Evolutionary conservation across 2,888 invertebrate genomes (phyloP), one percentile per base, ranked within the genome.

Genomic region (Heliconius aoede): DNA sequence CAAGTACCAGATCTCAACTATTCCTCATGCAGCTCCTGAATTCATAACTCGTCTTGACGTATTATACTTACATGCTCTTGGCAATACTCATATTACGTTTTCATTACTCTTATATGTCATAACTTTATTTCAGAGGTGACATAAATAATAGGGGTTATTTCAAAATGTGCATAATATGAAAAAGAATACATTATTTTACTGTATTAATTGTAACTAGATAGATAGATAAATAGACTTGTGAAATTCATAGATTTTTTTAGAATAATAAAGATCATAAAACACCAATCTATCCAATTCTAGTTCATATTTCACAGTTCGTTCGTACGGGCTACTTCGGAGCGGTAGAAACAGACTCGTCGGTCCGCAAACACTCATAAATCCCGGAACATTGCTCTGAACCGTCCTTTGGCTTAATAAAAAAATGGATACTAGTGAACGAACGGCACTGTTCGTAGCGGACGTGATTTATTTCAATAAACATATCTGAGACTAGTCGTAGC

Each of bases 11-110:
- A 85, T 80, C 79, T 75, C 55, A 18, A 64, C 75, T 73, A 89
- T 91, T 89, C 90, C 89, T 91, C 90, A 90, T 86, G 82, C 82
- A 84, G 83, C 89, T 88, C 84, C 82, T 83, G 86, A 88, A 91
- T 91, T 91, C 89, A 91, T 91, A 91, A 90, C 88, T 87, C 87
- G 87, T 86, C 81, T 80, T 85, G 86, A 87, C 85, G 84, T 86
- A 77, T 77, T 26, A 65, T 51, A 64, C 69, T 86, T 82, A 83
- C 78, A 82, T 78, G 80, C 81, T 79, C 83, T 83, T 84, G 86
- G 84, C 83, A 81, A 84, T 87, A 84, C 87, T 89, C 87, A 89
- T 73, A 73, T 69, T 86, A 88, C 85, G 81, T 85, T 83, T 83
- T 85, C 86, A 83, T 83, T 84, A 85, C 77, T 84, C 80, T 84